These are phyloP conservation scores for Notothenia coriiceps DNA, from an alignment of 2,113 vertebrate genomes.

Conservation along the genomic window DNA sequence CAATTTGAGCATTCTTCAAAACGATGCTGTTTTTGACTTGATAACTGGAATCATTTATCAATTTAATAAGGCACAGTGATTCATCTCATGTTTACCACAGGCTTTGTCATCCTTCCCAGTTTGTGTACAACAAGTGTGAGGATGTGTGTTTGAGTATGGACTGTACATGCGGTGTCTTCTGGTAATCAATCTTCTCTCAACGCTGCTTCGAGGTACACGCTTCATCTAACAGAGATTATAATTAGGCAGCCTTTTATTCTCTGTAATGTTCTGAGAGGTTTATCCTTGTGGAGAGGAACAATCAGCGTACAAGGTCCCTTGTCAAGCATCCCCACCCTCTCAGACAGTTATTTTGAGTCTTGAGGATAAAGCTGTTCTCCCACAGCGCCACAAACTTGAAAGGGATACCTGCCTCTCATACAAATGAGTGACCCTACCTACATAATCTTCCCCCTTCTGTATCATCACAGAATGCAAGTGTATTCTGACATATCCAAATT, in stretches of 20 bases:
- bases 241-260: conserved; percentile 65
- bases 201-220: conserved; percentile 48
- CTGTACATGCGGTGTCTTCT: conserved; percentile 42
- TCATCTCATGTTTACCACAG: conserved; percentile 33
- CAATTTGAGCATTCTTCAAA: conserved; percentile 2
- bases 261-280: conserved; percentile 55
- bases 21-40: conserved; percentile 15
- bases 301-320: conserved; percentile 62
- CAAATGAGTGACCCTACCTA: conserved; percentile 47
- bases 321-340: conserved; percentile 63
- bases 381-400: conserved; percentile 38
- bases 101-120: conserved; percentile 36
- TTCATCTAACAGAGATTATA: conserved; percentile 69
- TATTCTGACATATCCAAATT: conserved; percentile 43
- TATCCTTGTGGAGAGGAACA: conserved; percentile 69
- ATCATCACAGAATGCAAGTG: conserved; percentile 66
- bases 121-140: conserved; percentile 35
- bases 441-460: conserved; percentile 34
- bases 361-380: conserved; percentile 63
- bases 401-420: conserved; percentile 57
- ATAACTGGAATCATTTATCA: conserved; percentile 46
- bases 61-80: conserved; percentile 18
- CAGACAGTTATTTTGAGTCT: conserved; percentile 69
- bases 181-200: conserved; percentile 68
- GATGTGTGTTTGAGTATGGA: conserved; percentile 41